Percentiles rank a stretch among this genome's conserved stretches.
phyloP scores from a whole-genome alignment of 2,113 vertebrate species.

The Onychostoma macrolepis region DNA sequence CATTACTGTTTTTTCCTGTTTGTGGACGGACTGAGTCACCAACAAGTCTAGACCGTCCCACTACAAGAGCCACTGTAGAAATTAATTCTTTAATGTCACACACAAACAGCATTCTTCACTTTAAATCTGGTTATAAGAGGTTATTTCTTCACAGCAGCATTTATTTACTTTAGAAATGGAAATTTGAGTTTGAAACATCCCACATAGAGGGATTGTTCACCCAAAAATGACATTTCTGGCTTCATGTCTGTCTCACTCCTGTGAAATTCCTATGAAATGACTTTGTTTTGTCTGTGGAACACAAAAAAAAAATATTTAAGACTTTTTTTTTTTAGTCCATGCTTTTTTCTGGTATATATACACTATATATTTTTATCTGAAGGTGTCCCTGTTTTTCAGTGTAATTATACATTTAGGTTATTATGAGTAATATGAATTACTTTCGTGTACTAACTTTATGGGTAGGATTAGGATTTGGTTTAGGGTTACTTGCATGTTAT shows the following conservation, averaged over 20 bases:
- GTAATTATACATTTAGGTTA: too few species aligned
- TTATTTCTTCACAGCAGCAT: not conserved
- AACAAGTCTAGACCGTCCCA: constrained; percentile 5
- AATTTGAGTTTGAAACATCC: not conserved
- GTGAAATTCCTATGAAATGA: not conserved
- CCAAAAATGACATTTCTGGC: not conserved
- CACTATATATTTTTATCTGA: too few species aligned
- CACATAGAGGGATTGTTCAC: not conserved
- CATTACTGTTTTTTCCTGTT: constrained; percentile 46
- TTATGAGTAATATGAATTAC: too few species aligned
- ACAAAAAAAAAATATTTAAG: not conserved
- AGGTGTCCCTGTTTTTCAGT: too few species aligned
- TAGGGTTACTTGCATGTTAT: too few species aligned
- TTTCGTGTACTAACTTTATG: too few species aligned
- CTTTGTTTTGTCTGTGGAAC: not conserved
- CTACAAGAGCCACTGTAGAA: not conserved
- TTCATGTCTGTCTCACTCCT: not conserved
- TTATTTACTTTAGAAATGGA: not conserved
- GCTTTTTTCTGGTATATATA: not conserved
- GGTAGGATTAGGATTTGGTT: too few species aligned
- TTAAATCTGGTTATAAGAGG: not conserved
- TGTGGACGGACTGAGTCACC: constrained; percentile 13
- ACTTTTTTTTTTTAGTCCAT: not conserved
- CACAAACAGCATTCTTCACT: not conserved
- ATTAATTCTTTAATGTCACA: not conserved